Evolutionary conservation across 2,113 vertebrate species (phyloP), one percentile per base, ranked within the genome.

Genomic region (Melanostigma gelatinosum): DNA sequence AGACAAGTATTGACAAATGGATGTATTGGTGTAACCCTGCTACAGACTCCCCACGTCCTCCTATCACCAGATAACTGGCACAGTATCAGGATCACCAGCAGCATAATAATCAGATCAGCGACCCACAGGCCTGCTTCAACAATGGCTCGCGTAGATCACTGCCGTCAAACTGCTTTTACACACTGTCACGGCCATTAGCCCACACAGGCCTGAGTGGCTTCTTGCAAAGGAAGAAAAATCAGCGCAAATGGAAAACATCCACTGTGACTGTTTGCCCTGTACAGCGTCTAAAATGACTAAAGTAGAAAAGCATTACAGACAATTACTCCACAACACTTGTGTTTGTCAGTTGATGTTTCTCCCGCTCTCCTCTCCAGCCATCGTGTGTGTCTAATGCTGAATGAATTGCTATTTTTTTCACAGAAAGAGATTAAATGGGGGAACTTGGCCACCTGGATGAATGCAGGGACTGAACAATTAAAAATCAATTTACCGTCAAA

Each of bases 141-240:
- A 96, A 96, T 95, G 96, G 95, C 96, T 95, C 95, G 95, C 95
- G 96, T 96, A 97, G 96, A 97, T 97, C 96, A 96, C 95, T 95
- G 96, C 95, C 96, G 97, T 96, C 95, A 96, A 97, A 97, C 96
- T 96, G 95, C 96, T 97, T 97, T 97, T 97, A 96, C 97, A 96
- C 96, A 95, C 96, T 95, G 95, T 96, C 96, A 96, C 91, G 93
- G 95, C 96, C 96, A 97, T 98, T 97, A 98, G 96, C 84, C 94
- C 93, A 79, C 82, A 75, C 94, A 95, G 95, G 95, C 80, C 96
- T 96, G 95, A 96, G 95, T 94, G 95, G 95, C 96, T 96, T 96
- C 94, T 95, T 13, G 11, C 58, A 57, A 76, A 82, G 54, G 54
- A 55, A 55, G 72, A 38, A 71, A 68, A 82, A 83, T 82, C 64